Evolutionary conservation across 92 coral and sea anemone species (phyloP).

Genomic region (Palythoa grandis): DNA sequence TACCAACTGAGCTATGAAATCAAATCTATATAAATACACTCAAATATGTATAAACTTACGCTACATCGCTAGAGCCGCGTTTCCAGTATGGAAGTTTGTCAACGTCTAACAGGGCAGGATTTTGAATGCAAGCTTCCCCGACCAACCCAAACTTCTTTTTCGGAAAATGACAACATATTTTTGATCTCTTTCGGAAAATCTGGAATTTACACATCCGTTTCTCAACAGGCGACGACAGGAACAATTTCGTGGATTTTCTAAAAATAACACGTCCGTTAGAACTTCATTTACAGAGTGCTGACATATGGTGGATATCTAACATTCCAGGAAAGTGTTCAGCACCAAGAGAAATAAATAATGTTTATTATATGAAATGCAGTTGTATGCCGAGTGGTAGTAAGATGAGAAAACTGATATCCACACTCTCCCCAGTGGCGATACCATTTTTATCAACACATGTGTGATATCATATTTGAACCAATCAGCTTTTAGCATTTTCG

Average conservation of each 20-base stretch:
- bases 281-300: not conserved
- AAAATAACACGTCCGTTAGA: not conserved
- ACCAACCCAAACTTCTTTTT: conserved; percentile 16
- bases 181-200: conserved; percentile 16
- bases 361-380: too few species aligned
- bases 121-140: conserved; percentile 20
- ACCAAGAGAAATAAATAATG: too few species aligned
- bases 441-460: too few species aligned
- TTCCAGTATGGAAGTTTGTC: conserved; percentile 5
- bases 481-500: too few species aligned
- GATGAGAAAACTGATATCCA: too few species aligned
- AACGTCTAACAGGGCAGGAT: conserved; percentile 6
- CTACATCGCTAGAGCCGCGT: not conserved
- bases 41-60: not conserved
- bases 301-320: too few species aligned
- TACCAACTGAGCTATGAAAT: too few species aligned
- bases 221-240: conserved; percentile 18
- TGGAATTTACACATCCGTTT: not conserved
- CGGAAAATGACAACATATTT: conserved; percentile 10
- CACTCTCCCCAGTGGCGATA: too few species aligned
- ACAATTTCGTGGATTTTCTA: conserved; percentile 7
- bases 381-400: too few species aligned
- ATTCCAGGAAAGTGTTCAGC: too few species aligned
- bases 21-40: too few species aligned
- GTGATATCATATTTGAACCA: too few species aligned